Percentiles rank a stretch among this genome's conserved stretches.
These are phyloP conservation scores for Holotrichia oblita DNA, from an alignment of 1,140 invertebrate genomes.

Conservation along the genomic window DNA sequence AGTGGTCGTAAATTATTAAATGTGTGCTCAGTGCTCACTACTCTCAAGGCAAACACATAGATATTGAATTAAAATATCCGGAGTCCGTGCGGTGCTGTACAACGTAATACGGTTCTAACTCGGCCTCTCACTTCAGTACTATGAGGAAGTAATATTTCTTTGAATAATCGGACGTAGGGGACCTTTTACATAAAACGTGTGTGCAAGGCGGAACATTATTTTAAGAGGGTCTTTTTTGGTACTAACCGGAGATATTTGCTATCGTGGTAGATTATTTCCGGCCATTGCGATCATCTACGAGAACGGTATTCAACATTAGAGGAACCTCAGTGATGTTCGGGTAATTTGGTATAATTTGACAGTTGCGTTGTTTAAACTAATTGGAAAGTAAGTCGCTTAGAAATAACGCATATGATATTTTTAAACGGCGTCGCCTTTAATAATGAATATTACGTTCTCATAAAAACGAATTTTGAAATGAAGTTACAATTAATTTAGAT, in stretches of 20 bases:
- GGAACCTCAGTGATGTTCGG: neutral
- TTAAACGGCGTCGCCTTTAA: too few species aligned
- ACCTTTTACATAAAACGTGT: neutral
- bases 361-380: neutral
- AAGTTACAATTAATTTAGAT: too few species aligned
- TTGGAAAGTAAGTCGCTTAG: neutral
- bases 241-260: neutral
- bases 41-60: neutral
- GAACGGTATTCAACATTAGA: neutral
- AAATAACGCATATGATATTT: too few species aligned
- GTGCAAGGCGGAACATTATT: neutral
- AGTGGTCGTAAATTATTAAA: slow-evolving; percentile 8
- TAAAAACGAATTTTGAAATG: too few species aligned
- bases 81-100: neutral
- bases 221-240: neutral
- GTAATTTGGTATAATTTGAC: neutral
- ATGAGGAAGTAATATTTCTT: slow-evolving; percentile 4
- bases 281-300: neutral
- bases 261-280: neutral
- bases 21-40: neutral
- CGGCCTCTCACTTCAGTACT: neutral
- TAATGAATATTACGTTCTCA: too few species aligned
- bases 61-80: slow-evolving; percentile 14
- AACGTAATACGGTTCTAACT: neutral
- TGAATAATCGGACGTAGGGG: neutral